Evolutionary conservation across 2,888 invertebrate species (phyloP).

Genomic region (Chelonus formosanus): DNA sequence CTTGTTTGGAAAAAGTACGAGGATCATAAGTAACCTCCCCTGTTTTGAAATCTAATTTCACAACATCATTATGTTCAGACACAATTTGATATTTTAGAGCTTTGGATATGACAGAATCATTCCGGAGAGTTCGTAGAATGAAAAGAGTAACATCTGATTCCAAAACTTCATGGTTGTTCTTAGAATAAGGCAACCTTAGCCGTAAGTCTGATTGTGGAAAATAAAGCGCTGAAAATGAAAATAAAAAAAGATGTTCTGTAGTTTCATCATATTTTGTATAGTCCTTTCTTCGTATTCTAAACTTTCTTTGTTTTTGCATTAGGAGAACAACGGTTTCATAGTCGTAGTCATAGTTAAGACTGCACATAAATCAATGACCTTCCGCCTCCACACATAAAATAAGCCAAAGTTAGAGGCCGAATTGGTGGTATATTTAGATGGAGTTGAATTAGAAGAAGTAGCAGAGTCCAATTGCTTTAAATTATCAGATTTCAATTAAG

Average conservation of each 20-base stretch:
- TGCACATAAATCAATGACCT: conserved; percentile 25
- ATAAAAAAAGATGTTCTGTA: not conserved
- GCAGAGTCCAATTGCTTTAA: conserved; percentile 15
- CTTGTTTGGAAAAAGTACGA: conserved; percentile 44
- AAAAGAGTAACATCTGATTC: conserved; percentile 47
- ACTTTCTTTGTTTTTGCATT: not conserved
- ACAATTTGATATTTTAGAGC: conserved; percentile 49
- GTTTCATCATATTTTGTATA: not conserved
- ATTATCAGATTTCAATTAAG: conserved; percentile 19
- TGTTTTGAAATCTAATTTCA: conserved; percentile 38
- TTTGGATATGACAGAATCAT: conserved; percentile 49
- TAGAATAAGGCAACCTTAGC: conserved; percentile 51
- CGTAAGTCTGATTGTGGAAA: conserved; percentile 60
- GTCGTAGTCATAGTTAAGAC: conserved; percentile 20
- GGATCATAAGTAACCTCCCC: conserved; percentile 43
- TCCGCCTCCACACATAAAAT: conserved; percentile 5
- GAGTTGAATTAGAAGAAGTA: conserved; percentile 22
- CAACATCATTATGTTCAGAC: conserved; percentile 43
- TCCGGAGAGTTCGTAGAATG: conserved; percentile 51
- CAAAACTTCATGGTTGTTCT: conserved; percentile 40
- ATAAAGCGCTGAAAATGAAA: conserved; percentile 54
- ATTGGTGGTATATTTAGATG: conserved; percentile 2
- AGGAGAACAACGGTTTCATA: conserved; percentile 17
- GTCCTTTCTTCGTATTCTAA: not conserved
- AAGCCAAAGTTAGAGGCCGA: not conserved